phyloP scores from a whole-genome alignment of 64 coral and sea anemone species.

The Hydrozoanthus tunicans region DNA sequence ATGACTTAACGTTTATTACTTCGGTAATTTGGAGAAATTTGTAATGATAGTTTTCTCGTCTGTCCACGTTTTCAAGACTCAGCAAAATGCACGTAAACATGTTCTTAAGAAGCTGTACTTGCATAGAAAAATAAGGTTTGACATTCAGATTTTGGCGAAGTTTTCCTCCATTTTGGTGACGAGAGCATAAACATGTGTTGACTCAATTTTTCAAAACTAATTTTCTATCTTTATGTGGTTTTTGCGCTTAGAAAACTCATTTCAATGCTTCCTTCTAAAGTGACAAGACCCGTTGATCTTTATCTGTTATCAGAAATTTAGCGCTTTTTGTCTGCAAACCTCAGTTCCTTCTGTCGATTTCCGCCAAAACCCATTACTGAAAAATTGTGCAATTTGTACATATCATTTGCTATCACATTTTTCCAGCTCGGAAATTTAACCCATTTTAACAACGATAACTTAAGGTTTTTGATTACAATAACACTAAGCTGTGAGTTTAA shows the following conservation, averaged over 20 bases:
- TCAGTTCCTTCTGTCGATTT: constrained; percentile 45
- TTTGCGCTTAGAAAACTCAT: constrained; percentile 57
- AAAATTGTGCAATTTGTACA: constrained; percentile 56
- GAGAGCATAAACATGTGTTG: constrained; percentile 22
- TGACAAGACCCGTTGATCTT: constrained; percentile 47
- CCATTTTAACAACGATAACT: constrained; percentile 43
- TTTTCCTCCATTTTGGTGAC: not conserved
- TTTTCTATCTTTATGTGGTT: constrained; percentile 42
- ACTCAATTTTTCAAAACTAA: constrained; percentile 3
- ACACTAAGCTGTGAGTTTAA: not conserved
- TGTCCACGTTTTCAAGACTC: constrained; percentile 1
- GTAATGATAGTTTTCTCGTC: not conserved
- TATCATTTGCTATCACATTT: constrained; percentile 48
- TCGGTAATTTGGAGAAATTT: not conserved
- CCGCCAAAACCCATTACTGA: constrained; percentile 60
- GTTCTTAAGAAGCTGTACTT: not conserved
- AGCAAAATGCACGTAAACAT: not conserved
- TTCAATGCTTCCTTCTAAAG: constrained; percentile 45
- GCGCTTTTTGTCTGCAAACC: constrained; percentile 40
- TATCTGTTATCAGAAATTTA: constrained; percentile 58
- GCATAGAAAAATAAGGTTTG: not conserved
- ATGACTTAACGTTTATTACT: constrained; percentile 5
- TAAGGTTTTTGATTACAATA: constrained; percentile 21
- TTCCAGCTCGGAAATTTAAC: constrained; percentile 28
- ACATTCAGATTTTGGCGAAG: not conserved